Evolutionary conservation across 2,888 invertebrate genomes (phyloP).

Genomic region (Argynnis bischoffii): DNA sequence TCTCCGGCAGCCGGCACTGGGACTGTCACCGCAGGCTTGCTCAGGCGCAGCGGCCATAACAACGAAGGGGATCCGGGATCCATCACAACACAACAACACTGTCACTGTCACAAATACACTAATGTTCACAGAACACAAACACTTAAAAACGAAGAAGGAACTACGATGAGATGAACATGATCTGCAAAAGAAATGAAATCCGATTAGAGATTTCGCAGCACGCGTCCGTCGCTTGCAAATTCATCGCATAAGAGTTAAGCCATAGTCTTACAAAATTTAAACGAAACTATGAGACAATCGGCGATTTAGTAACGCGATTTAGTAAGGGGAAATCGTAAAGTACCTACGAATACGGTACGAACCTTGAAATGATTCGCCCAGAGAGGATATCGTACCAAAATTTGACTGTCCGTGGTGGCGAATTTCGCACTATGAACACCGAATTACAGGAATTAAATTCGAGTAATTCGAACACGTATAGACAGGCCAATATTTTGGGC

Average conservation of each 20-base stretch:
- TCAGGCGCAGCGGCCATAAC: conserved; percentile 76
- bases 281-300: conserved; percentile 62
- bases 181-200: conserved; percentile 72
- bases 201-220: conserved; percentile 50
- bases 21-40: conserved; percentile 65
- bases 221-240: conserved; percentile 45
- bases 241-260: conserved; percentile 45
- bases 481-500: conserved; percentile 83
- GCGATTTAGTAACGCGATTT: conserved; percentile 66
- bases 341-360: conserved; percentile 72
- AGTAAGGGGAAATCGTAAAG: conserved; percentile 75
- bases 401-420: conserved; percentile 78
- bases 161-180: conserved; percentile 81
- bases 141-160: conserved; percentile 72
- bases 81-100: conserved; percentile 74
- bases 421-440: conserved; percentile 62
- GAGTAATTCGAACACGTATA: conserved; percentile 76
- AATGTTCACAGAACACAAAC: conserved; percentile 75
- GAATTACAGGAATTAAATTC: conserved; percentile 75
- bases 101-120: conserved; percentile 69
- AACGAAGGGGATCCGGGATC: conserved; percentile 78
- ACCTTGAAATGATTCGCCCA: conserved; percentile 81
- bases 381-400: conserved; percentile 83
- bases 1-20: conserved; percentile 54
- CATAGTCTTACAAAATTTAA: conserved; percentile 66